A percentile compares a stretch with the other conserved stretches of the same genome.
Evolutionary conservation across 1,140 invertebrate genomes (phyloP).

Genomic region (Penaeus vannamei): DNA sequence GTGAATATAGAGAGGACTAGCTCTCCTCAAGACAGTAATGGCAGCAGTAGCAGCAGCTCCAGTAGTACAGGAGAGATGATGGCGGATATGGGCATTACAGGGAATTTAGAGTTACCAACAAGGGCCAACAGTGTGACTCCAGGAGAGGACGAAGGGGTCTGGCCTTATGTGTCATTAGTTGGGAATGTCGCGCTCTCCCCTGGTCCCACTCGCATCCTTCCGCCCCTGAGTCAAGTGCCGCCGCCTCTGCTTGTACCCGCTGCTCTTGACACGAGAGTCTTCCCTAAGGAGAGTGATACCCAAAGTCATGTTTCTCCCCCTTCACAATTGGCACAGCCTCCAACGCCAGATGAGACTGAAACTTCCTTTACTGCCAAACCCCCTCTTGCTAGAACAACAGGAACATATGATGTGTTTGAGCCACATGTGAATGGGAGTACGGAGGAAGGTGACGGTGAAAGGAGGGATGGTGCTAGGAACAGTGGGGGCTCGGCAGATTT

Average conservation of each 20-base stretch:
- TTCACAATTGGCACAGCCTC: not conserved
- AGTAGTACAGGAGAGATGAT: constrained; percentile 29
- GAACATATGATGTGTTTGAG: constrained; percentile 41
- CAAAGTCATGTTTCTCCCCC: constrained; percentile 12
- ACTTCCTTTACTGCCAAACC: constrained; percentile 48
- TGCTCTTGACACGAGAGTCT: constrained; percentile 20
- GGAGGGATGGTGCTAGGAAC: not conserved
- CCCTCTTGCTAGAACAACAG: constrained; percentile 23
- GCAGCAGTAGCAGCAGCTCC: constrained; percentile 37
- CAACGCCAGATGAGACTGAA: constrained; percentile 37
- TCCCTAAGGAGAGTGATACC: constrained; percentile 28
- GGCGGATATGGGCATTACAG: constrained; percentile 20
- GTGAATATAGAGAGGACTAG: constrained; percentile 34
- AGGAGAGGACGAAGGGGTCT: constrained; percentile 31
- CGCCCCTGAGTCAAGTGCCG: constrained; percentile 36
- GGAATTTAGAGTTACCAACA: constrained; percentile 26
- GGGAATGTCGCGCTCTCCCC: constrained; percentile 24
- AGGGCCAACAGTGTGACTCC: constrained; percentile 3
- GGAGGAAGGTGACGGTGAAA: not conserved
- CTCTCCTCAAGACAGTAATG: constrained; percentile 35
- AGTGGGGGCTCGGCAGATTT: constrained; percentile 47
- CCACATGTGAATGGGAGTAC: constrained; percentile 13
- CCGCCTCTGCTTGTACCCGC: constrained; percentile 17
- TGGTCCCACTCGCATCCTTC: constrained; percentile 36
- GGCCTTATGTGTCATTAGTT: constrained; percentile 24